A percentile compares a stretch with the other conserved stretches of the same genome.
Evolutionary conservation across 2,888 invertebrate genomes (phyloP).

Genomic region (Spodoptera littoralis): DNA sequence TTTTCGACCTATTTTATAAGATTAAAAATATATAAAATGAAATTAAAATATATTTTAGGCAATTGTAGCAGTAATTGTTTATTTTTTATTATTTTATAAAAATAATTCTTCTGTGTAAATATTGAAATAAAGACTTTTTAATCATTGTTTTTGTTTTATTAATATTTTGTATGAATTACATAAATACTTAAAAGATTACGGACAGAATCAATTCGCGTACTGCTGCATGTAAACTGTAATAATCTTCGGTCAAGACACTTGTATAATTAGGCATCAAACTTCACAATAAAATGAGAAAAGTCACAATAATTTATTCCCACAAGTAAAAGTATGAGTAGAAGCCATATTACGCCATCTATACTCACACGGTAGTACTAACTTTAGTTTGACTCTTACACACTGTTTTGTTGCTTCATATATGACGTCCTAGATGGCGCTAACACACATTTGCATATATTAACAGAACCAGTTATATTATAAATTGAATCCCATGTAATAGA

Average conservation of each 20-base stretch:
- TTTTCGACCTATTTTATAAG: background rate
- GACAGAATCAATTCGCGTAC: too few relatives aligned
- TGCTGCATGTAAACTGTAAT: too few relatives aligned
- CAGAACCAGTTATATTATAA: too few relatives aligned
- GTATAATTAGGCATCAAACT: too few relatives aligned
- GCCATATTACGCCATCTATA: constrained; percentile 11
- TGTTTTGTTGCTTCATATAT: background rate
- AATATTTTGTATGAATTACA: background rate
- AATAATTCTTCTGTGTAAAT: constrained; percentile 47
- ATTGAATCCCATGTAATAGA: too few relatives aligned
- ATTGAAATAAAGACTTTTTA: constrained; percentile 54
- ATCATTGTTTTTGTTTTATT: constrained; percentile 7
- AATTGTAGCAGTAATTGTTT: background rate
- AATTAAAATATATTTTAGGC: background rate
- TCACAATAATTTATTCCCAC: too few relatives aligned
- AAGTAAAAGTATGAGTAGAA: too few relatives aligned
- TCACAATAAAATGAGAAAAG: too few relatives aligned
- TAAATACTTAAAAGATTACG: too few relatives aligned
- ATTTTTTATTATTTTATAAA: constrained; percentile 30
- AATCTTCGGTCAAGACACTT: too few relatives aligned
- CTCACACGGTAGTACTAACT: background rate
- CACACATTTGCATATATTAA: background rate
- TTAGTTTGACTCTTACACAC: background rate
- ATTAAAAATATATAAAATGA: background rate
- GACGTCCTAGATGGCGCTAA: constrained; percentile 6